Evolutionary conservation across 2,797 vertebrate genomes (phyloP).

Genomic region (Sternotherus odoratus): DNA sequence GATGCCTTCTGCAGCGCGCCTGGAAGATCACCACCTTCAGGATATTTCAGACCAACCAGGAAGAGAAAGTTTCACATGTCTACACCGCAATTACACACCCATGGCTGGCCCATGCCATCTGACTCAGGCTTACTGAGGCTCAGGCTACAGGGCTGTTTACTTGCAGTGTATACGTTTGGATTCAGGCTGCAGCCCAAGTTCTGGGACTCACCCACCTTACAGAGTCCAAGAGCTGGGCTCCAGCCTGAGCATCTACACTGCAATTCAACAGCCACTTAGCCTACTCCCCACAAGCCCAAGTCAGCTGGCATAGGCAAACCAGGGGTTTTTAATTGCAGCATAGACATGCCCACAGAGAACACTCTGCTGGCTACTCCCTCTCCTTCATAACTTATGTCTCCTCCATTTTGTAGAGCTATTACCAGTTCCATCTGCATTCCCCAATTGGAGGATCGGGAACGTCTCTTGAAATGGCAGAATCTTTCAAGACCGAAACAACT

Average conservation of each 20-base stretch:
- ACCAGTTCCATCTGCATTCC: not conserved
- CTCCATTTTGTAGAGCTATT: not conserved
- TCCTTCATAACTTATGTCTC: not conserved
- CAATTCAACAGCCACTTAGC: not conserved
- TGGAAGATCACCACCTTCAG: not conserved
- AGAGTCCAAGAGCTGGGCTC: not conserved
- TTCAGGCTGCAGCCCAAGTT: not conserved
- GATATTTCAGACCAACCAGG: not conserved
- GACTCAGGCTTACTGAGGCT: not conserved
- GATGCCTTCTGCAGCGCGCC: not conserved
- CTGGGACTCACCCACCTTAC: not conserved
- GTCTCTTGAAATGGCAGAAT: not conserved
- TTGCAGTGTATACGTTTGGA: not conserved
- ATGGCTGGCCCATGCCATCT: not conserved
- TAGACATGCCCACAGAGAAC: not conserved
- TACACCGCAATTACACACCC: not conserved
- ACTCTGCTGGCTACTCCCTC: not conserved
- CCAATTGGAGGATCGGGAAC: not conserved
- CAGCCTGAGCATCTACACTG: not conserved
- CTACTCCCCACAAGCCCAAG: not conserved
- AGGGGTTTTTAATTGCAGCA: not conserved
- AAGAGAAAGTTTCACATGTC: not conserved
- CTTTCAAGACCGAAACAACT: conserved; percentile 8
- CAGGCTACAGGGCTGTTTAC: not conserved
- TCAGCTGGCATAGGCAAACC: not conserved